Evolutionary conservation across 2,888 invertebrate species (phyloP), one percentile per base, ranked within the genome.

Genomic region (Thecophora atra): DNA sequence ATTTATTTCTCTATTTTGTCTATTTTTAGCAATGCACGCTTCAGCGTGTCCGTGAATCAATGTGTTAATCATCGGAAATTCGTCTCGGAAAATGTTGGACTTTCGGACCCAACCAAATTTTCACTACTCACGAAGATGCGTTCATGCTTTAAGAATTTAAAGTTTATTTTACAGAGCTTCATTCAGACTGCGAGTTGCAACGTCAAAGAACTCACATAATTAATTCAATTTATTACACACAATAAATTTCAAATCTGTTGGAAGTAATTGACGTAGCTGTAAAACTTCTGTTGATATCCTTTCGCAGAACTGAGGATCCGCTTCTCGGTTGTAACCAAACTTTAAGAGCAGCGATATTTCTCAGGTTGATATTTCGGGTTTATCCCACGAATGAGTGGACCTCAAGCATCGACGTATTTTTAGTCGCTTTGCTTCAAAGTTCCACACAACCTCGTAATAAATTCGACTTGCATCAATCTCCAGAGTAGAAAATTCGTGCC

Each of bases 21-120:
- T 58, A 58, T 58, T 58, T 58, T 26, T 58, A 58, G 58, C 21
- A 26, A 13, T 58, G 11, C 58, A 58, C 24, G 24, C 21, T 56
- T 24, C n/a, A 21, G 24, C 24, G 58, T 24, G 26, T 28, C 17
- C 28, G 58, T 58, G 26, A 13, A 58, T 11, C 17, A 8, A 54
- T 54, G 19, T n/a, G 21, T 13, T 54, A 19, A 24, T 58, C 58
- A 58, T 58, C 26, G 28, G n/a, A n/a, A n/a, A n/a, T n/a, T n/a
- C n/a, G 8, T 26, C 15, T 13, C 5, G 58, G 58, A 24, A 58
- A 58, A 58, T 58, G 26, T 24, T 58, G 28, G 1, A 58, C 58
- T 58, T 58, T 24, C 15, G 24, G 28, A 21, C 24, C 24, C 15
- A 11, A 44, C 8, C n/a, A 37, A 11, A 37, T 8, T n/a, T 17